Evolutionary conservation across 64 coral and sea anemone species (phyloP), one percentile per base, ranked within the genome.

Genomic region (Montipora cactus): DNA sequence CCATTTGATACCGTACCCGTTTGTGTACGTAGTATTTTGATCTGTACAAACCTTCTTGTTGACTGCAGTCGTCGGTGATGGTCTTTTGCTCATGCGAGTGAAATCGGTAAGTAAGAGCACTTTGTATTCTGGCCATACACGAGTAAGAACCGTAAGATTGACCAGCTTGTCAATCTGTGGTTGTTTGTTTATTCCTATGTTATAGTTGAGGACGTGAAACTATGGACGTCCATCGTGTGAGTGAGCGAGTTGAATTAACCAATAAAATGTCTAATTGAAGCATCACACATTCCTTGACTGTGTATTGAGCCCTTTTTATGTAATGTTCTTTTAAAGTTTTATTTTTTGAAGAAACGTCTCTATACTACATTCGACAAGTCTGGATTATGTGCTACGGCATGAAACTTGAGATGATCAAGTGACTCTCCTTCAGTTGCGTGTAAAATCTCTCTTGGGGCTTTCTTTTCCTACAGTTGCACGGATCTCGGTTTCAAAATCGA

Each of bases 111-210:
- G 82, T 50, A 8, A 49, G 50, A 52, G 4, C 8, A 5, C 19
- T 82, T 82, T 45, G 5, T 12, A 44, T 64, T 82, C 64, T 18
- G 7, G 8, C 1, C 4, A 18, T 18, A 45, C 52, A 64, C 6
- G 55, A 62, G 13, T 20, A 5, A 19, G 44, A 86, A 71, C 8
- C 82, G 5, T 23, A 12, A 49, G 21, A 86, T 86, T 71, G 18
- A 50, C 64, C 45, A 86, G 64, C 62, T 51, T 50, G 19, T 50
- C 82, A 86, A 20, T 7, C 28, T 23, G 66, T 45, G 48, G 82
- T 66, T 86, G 82, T 86, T 71, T 86, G 67, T 86, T 46, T 69
- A 21, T 69, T n/a, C 47, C 8, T 2, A 11, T 70, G 46, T 71
- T 72, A 6, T 21, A 5, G 49, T 46, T 71, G 18, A 86, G 68